Percentiles rank a stretch among this genome's conserved stretches.
Conservation (phyloP, 2,113 vertebrate genomes). For the Gobius niger region DNA sequence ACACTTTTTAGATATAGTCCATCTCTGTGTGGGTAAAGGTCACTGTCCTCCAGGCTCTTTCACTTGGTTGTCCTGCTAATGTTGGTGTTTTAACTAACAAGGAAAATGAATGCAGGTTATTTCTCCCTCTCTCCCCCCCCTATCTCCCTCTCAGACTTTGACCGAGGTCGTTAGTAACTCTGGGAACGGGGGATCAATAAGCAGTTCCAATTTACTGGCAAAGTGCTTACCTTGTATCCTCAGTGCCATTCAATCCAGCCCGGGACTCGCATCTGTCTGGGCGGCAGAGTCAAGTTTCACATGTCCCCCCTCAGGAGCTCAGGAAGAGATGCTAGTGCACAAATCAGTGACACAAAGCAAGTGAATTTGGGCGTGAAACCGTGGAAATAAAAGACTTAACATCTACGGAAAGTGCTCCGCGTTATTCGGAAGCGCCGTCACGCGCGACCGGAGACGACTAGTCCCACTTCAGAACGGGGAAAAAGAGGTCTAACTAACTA, state of each 20-base stretch:
- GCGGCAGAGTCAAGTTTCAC: conserved; percentile 58
- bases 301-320: conserved; percentile 39
- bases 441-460: neutral
- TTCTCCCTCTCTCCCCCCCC: neutral
- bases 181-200: conserved; percentile 63
- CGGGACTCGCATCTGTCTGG: conserved; percentile 55
- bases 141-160: conserved; percentile 34
- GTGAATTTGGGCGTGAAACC: neutral
- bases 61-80: neutral
- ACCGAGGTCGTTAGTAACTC: conserved; percentile 54
- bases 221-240: conserved; percentile 76
- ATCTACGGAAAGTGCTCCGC: neutral
- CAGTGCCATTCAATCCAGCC: conserved; percentile 74
- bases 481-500: neutral
- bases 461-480: neutral
- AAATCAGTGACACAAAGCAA: conserved; percentile 11
- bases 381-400: neutral
- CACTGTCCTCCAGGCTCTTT: neutral
- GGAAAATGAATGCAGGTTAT: too few relatives aligned
- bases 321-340: conserved; percentile 30
- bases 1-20: neutral
- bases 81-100: too few relatives aligned
- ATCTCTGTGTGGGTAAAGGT: too few relatives aligned
- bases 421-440: neutral
- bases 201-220: conserved; percentile 68